phyloP scores from a whole-genome alignment of 2,888 invertebrate genomes.

The Cryptocephalus moraei region DNA sequence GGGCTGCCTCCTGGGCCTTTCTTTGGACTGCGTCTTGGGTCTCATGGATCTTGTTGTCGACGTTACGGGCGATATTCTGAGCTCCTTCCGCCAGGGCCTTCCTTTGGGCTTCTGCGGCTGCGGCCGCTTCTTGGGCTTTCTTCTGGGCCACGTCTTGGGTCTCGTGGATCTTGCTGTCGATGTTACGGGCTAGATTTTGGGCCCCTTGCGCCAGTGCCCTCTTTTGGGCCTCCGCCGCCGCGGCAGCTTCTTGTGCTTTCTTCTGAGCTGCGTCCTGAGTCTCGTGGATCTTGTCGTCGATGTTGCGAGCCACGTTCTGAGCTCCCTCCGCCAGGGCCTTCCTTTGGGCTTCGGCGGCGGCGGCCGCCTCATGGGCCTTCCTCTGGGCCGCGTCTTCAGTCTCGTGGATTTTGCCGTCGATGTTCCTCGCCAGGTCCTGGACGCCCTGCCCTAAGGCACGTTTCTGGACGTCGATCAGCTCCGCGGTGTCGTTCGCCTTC shows the following conservation, averaged over 20 bases:
- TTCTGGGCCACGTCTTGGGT: slow-evolving; percentile 5
- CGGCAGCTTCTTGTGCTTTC: slow-evolving; percentile 12
- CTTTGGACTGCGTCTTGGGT: slow-evolving; percentile 32
- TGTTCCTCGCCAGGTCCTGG: slow-evolving; percentile 27
- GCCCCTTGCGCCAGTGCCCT: slow-evolving; percentile 7
- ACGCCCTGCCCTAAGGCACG: slow-evolving; percentile 10
- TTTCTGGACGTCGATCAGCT: slow-evolving; percentile 13
- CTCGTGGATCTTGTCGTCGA: slow-evolving; percentile 15
- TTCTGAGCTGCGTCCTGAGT: slow-evolving; percentile 8
- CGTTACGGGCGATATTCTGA: slow-evolving; percentile 26
- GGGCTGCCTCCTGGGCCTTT: slow-evolving; percentile 13
- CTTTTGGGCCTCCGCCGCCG: slow-evolving; percentile 12
- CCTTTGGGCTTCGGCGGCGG: slow-evolving; percentile 12
- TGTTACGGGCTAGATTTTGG: slow-evolving; percentile 13
- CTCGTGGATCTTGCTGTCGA: slow-evolving; percentile 12
- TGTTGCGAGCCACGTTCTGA: slow-evolving; percentile 12
- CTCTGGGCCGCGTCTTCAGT: slow-evolving; percentile 32
- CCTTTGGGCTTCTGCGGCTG: slow-evolving; percentile 1
- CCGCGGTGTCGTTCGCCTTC: slow-evolving; percentile 11
- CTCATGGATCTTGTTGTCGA: slow-evolving; percentile 52
- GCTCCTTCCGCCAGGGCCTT: slow-evolving; percentile 7
- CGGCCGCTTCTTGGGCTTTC: slow-evolving; percentile 1
- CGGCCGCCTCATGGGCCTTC: slow-evolving; percentile 12
- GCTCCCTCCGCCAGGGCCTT: slow-evolving; percentile 8
- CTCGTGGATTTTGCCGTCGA: slow-evolving; percentile 52